Percentiles rank a stretch among this genome's conserved stretches.
phyloP scores from a whole-genome alignment of 2,797 vertebrate genomes.

The Pelobates cultripes region DNA sequence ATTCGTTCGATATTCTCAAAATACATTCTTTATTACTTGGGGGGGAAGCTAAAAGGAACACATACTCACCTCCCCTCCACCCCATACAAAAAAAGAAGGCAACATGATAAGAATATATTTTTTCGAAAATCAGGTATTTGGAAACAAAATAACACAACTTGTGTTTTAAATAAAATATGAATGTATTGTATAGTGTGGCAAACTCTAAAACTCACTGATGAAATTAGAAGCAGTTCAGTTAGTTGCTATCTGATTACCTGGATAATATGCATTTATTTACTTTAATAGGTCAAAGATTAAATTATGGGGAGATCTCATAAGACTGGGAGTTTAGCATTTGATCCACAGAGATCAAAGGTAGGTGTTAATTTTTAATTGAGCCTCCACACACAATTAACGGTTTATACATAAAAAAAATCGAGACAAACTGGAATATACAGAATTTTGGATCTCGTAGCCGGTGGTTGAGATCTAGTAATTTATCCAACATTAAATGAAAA shows the following conservation, averaged over 20 bases:
- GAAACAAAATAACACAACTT: no score
- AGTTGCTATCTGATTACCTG: neutral
- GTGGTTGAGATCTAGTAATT: constrained; percentile 23
- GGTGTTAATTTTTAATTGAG: constrained; percentile 9
- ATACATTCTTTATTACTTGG: no score
- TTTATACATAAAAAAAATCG: neutral
- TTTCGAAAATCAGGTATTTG: no score
- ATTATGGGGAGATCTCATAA: neutral
- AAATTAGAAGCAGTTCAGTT: no score
- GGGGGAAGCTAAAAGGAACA: no score
- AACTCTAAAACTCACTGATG: no score
- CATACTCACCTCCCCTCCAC: no score
- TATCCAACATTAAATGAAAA: constrained; percentile 38
- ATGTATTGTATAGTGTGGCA: no score
- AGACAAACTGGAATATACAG: neutral
- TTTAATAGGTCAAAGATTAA: constrained; percentile 14
- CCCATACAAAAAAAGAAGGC: no score
- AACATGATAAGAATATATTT: no score
- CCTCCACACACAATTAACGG: neutral
- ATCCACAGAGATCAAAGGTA: constrained; percentile 13
- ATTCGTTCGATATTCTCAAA: neutral
- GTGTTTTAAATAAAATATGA: no score
- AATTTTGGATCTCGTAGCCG: constrained; percentile 16
- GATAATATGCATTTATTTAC: constrained; percentile 5
- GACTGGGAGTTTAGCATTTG: neutral